phyloP scores from a whole-genome alignment of 2,888 invertebrate species.

The Pandemis heparana region DNA sequence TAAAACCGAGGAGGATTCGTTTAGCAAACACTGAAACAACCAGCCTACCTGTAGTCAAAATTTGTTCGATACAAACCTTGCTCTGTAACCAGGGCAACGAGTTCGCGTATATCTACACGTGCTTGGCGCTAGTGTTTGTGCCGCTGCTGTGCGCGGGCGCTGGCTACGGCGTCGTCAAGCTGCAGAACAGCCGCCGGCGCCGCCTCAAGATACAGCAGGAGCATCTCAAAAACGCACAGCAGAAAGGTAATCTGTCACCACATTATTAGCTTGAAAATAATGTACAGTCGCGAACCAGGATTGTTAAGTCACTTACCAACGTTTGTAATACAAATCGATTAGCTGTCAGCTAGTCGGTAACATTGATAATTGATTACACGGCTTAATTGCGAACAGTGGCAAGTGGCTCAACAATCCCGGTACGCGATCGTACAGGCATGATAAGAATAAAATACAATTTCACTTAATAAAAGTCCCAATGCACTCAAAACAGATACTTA shows the following conservation, averaged over 20 bases:
- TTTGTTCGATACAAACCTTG: not conserved
- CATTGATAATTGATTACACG: no score
- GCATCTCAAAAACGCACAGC: constrained; percentile 82
- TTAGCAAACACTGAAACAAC: not conserved
- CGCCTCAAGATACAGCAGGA: constrained; percentile 94
- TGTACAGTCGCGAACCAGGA: no score
- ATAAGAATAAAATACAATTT: no score
- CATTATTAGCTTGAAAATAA: no score
- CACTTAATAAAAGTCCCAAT: no score
- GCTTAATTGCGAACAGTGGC: no score
- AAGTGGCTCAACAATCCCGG: no score
- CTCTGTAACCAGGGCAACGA: constrained; percentile 92
- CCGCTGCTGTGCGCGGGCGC: constrained; percentile 97
- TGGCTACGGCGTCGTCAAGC: constrained; percentile 96
- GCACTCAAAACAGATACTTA: no score
- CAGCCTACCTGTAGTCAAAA: not conserved
- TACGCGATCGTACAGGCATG: no score
- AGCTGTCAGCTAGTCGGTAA: no score
- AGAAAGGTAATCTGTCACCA: constrained; percentile 72
- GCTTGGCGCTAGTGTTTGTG: constrained; percentile 95
- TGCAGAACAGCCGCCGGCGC: constrained; percentile 94
- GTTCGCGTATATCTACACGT: constrained; percentile 98
- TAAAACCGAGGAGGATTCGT: not conserved
- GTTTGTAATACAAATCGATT: no score
- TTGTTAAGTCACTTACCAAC: no score